These are phyloP conservation scores for Saccostrea cuccullata DNA, from an alignment of 1,140 invertebrate genomes.

Conservation along the genomic window DNA sequence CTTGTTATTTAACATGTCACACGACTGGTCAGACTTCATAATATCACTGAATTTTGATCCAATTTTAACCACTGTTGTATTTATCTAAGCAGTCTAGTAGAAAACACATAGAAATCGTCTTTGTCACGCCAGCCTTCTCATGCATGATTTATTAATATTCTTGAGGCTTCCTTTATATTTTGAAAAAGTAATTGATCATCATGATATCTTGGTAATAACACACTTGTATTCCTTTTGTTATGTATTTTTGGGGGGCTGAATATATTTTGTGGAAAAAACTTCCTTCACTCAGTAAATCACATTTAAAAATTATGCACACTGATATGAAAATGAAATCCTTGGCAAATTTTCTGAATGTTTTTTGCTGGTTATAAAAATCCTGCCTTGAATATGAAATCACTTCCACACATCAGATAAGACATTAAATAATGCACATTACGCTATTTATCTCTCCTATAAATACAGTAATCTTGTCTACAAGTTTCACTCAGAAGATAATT, in stretches of 20 bases:
- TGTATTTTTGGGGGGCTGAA: neutral
- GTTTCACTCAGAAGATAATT: slow-evolving; percentile 15
- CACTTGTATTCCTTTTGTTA: slow-evolving; percentile 25
- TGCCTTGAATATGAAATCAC: slow-evolving; percentile 25
- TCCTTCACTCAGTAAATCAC: neutral
- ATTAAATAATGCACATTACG: slow-evolving; percentile 13
- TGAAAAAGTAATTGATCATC: slow-evolving; percentile 32
- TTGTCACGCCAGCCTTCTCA: slow-evolving; percentile 25
- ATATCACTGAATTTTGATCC: neutral
- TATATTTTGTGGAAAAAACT: neutral
- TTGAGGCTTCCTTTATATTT: slow-evolving; percentile 26
- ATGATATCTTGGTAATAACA: slow-evolving; percentile 23
- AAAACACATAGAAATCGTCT: slow-evolving; percentile 17
- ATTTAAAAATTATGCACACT: neutral
- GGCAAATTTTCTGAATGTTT: neutral
- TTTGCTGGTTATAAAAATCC: neutral
- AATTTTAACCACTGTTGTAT: slow-evolving; percentile 18
- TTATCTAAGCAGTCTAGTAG: slow-evolving; percentile 15
- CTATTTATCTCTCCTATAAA: neutral
- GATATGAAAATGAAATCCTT: neutral
- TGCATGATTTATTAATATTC: slow-evolving; percentile 36
- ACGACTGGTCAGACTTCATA: slow-evolving; percentile 8
- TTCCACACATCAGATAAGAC: slow-evolving; percentile 24
- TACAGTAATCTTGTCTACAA: slow-evolving; percentile 11
- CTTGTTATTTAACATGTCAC: slow-evolving; percentile 35